Conservation (phyloP, 1,140 invertebrate genomes). For the Lepeophtheirus salmonis region DNA sequence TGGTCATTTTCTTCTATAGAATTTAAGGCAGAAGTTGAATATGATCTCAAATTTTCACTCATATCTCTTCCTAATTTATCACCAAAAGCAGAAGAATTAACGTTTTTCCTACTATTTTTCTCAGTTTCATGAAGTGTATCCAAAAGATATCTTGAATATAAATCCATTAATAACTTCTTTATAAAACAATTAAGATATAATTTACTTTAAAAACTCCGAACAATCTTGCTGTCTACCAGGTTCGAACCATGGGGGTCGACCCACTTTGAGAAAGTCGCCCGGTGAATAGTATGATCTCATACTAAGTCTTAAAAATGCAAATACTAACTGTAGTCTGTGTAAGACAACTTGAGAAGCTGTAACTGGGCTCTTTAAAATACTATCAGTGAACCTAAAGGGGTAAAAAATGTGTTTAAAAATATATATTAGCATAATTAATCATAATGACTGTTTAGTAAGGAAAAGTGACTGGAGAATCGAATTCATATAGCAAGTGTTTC, state of each 20-base stretch:
- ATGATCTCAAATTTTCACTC: constrained; percentile 19
- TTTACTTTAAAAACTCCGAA: constrained; percentile 65
- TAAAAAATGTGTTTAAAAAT: background rate
- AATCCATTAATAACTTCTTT: too few relatives aligned
- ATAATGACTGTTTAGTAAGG: constrained; percentile 52
- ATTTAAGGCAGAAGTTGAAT: background rate
- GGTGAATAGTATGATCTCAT: constrained; percentile 31
- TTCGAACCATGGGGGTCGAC: constrained; percentile 51
- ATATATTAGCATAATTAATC: constrained; percentile 26
- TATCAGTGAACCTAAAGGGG: constrained; percentile 41
- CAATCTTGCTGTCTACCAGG: constrained; percentile 61
- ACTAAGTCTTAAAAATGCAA: constrained; percentile 38
- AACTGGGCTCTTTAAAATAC: constrained; percentile 33
- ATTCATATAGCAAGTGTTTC: constrained; percentile 74
- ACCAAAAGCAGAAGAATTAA: background rate
- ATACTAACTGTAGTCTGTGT: constrained; percentile 46
- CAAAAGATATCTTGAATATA: constrained; percentile 20
- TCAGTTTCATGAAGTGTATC: constrained; percentile 21
- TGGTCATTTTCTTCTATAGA: background rate
- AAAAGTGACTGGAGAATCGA: constrained; percentile 58
- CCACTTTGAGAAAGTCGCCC: constrained; percentile 40
- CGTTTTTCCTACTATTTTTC: constrained; percentile 16
- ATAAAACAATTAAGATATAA: too few relatives aligned
- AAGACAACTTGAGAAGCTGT: constrained; percentile 33
- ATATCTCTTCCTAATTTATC: constrained; percentile 20